Percentiles rank a stretch among this genome's conserved stretches.
These are phyloP conservation scores for Schizopygopsis malacanthus DNA, from an alignment of 2,797 vertebrate genomes.

Conservation along the genomic window DNA sequence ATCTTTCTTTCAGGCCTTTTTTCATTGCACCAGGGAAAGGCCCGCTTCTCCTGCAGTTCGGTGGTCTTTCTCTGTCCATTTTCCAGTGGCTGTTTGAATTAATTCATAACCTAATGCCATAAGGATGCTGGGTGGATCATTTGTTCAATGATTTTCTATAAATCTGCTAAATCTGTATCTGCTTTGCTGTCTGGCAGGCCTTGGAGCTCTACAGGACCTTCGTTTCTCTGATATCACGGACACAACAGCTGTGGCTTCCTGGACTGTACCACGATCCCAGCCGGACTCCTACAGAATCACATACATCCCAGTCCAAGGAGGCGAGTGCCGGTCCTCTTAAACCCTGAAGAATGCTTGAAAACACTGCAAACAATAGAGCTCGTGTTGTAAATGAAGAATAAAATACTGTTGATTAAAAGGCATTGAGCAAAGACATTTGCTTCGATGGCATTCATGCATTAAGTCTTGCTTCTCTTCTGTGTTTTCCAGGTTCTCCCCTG, in stretches of 20 bases:
- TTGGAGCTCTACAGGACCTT: constrained; percentile 86
- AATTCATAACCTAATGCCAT: not conserved
- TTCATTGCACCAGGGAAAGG: not conserved
- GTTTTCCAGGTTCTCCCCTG: constrained; percentile 78
- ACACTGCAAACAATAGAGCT: not conserved
- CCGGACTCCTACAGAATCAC: constrained; percentile 88
- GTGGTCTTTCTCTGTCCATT: constrained; percentile 16
- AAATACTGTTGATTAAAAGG: not conserved
- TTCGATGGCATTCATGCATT: not conserved
- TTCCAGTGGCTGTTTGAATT: constrained; percentile 21
- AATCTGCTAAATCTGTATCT: not conserved
- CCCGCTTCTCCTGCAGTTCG: not conserved
- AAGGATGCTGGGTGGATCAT: not conserved
- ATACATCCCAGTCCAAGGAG: constrained; percentile 85
- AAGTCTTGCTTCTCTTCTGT: not conserved
- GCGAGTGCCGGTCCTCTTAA: constrained; percentile 67
- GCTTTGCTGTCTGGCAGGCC: constrained; percentile 70
- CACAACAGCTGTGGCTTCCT: constrained; percentile 84
- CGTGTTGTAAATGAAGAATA: not conserved
- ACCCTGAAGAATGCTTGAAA: not conserved
- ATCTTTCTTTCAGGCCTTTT: constrained; percentile 28
- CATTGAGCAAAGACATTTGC: not conserved
- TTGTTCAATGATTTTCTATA: not conserved
- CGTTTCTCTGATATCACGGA: constrained; percentile 89
- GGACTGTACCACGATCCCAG: constrained; percentile 76